A percentile compares a stretch with the other conserved stretches of the same genome.
These are phyloP conservation scores for Metalampra italica DNA, from an alignment of 2,888 invertebrate genomes.

Conservation along the genomic window DNA sequence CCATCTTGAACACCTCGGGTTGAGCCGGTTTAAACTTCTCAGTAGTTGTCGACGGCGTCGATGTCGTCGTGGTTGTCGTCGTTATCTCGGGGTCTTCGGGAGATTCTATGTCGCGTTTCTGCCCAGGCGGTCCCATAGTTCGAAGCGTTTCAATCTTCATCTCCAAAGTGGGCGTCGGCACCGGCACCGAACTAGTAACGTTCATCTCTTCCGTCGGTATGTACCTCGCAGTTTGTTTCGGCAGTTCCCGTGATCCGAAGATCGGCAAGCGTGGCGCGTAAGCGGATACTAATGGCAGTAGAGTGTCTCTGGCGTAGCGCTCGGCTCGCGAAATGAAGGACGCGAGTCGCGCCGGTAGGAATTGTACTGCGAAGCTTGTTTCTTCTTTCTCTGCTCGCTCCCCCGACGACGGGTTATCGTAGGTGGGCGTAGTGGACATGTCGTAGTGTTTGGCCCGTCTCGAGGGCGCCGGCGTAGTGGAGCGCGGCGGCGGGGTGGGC, in stretches of 20 bases:
- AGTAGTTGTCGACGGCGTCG: conserved; percentile 38
- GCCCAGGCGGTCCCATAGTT: conserved; percentile 64
- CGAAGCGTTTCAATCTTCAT: conserved; percentile 71
- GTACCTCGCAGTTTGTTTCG: conserved; percentile 78
- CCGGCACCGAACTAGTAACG: conserved; percentile 50
- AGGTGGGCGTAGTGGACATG: conserved; percentile 58
- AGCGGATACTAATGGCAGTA: conserved; percentile 86
- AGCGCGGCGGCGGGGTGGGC: conserved; percentile 59
- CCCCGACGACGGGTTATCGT: conserved; percentile 48
- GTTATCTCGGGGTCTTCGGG: conserved; percentile 65
- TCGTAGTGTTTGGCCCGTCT: conserved; percentile 69
- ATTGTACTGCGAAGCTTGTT: conserved; percentile 83
- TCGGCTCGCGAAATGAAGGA: conserved; percentile 90
- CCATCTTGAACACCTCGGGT: conserved; percentile 58
- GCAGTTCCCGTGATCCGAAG: conserved; percentile 68
- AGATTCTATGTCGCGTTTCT: conserved; percentile 55
- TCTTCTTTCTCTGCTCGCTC: conserved; percentile 56
- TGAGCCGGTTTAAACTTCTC: conserved; percentile 51
- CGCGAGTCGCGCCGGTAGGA: conserved; percentile 87
- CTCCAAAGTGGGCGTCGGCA: conserved; percentile 70
- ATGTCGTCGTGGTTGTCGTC: conserved; percentile 39
- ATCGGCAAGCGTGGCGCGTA: conserved; percentile 86
- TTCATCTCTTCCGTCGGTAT: conserved; percentile 78
- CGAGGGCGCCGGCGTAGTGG: conserved; percentile 43
- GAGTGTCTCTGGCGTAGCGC: conserved; percentile 86